These are phyloP conservation scores for Pteronura brasiliensis DNA, from an alignment of 2,113 vertebrate genomes.

Conservation along the genomic window DNA sequence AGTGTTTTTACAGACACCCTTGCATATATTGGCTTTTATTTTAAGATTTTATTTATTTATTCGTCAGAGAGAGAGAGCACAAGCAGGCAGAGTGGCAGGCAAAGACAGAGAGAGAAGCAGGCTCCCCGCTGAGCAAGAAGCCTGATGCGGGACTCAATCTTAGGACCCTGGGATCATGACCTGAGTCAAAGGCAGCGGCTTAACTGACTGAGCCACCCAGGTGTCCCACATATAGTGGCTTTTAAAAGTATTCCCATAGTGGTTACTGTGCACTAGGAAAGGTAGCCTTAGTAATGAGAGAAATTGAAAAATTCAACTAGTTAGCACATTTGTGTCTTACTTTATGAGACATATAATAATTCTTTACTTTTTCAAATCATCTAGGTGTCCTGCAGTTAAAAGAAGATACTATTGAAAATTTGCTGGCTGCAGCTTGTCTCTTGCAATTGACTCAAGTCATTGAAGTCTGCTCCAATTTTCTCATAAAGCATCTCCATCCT, in stretches of 20 bases:
- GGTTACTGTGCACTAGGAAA: not conserved
- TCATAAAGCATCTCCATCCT: conserved; percentile 98
- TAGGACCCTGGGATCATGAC: too few species aligned
- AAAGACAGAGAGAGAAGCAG: too few species aligned
- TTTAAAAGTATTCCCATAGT: not conserved
- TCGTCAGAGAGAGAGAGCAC: too few species aligned
- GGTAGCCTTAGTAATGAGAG: not conserved
- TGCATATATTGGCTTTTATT: not conserved
- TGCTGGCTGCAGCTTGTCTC: conserved; percentile 95
- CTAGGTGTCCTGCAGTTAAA: conserved; percentile 95
- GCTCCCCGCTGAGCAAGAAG: too few species aligned
- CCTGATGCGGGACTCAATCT: too few species aligned
- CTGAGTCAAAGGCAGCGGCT: too few species aligned
- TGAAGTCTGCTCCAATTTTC: conserved; percentile 96
- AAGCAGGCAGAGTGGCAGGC: too few species aligned
- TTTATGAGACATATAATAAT: not conserved
- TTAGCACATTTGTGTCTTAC: not conserved
- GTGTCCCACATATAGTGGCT: not conserved
- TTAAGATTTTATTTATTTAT: too few species aligned
- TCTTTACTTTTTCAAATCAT: conserved; percentile 29
- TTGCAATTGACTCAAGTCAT: conserved; percentile 97
- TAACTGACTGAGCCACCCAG: too few species aligned
- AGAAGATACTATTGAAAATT: conserved; percentile 96
- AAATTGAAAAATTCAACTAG: not conserved
- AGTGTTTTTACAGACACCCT: not conserved